A percentile compares a stretch with the other conserved stretches of the same genome.
phyloP scores from a whole-genome alignment of 2,113 vertebrate species.

The human (Homo sapiens) region DNA sequence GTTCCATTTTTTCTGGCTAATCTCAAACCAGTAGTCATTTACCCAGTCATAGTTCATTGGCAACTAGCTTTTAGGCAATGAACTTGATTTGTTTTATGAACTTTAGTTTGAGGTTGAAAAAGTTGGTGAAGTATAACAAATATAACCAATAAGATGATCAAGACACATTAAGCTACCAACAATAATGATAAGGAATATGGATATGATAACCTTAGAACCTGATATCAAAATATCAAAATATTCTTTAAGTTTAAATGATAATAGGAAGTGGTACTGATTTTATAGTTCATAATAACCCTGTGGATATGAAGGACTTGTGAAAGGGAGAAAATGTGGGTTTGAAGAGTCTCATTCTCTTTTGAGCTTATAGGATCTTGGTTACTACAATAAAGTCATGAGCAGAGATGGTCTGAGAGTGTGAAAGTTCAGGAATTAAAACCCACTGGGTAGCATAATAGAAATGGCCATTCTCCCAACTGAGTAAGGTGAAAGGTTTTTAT shows the following conservation, averaged over 20 bases:
- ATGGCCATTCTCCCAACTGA: neutral
- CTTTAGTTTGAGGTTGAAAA: conserved; percentile 19
- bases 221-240: conserved; percentile 8
- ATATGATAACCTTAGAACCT: neutral
- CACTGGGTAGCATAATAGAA: neutral
- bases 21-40: neutral
- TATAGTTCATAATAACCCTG: neutral
- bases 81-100: neutral
- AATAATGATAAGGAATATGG: neutral
- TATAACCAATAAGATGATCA: neutral
- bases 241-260: neutral
- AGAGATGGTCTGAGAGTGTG: neutral
- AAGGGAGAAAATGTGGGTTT: neutral
- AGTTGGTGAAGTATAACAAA: neutral
- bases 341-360: neutral
- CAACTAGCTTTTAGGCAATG: neutral
- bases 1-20: neutral
- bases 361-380: neutral
- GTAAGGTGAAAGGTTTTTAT: conserved; percentile 14
- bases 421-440: neutral
- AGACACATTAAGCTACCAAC: neutral
- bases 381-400: neutral
- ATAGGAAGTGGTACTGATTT: neutral
- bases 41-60: neutral
- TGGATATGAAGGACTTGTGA: neutral